phyloP scores from a whole-genome alignment of 2,797 vertebrate genomes.

The Enteromius paludinosus region DNA sequence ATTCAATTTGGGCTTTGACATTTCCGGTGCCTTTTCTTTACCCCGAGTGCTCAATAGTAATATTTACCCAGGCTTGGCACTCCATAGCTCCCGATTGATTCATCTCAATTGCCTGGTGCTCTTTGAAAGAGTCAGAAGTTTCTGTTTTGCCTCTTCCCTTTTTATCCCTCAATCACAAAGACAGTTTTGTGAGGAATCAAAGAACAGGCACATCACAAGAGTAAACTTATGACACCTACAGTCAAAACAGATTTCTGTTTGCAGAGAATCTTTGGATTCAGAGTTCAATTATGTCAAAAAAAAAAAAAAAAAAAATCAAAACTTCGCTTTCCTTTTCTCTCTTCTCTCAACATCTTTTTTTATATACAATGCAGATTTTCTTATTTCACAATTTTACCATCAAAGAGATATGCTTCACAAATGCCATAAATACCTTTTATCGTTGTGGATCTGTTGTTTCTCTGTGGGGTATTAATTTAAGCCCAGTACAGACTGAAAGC shows the following conservation, averaged over 20 bases:
- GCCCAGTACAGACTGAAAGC: neutral
- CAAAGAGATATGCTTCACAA: slow-evolving; percentile 42
- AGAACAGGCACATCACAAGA: slow-evolving; percentile 57
- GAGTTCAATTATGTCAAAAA: slow-evolving; percentile 53
- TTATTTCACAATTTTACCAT: slow-evolving; percentile 49
- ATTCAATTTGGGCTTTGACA: slow-evolving; percentile 61
- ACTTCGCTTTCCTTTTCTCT: neutral
- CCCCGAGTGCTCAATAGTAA: slow-evolving; percentile 59
- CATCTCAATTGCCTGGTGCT: slow-evolving; percentile 52
- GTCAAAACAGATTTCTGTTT: slow-evolving; percentile 45
- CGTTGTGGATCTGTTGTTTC: slow-evolving; percentile 1
- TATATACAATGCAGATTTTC: neutral
- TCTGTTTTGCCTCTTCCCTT: slow-evolving; percentile 52
- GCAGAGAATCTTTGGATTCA: slow-evolving; percentile 37
- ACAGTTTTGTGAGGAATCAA: slow-evolving; percentile 60
- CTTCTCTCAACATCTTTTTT: neutral
- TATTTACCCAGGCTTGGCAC: slow-evolving; percentile 51
- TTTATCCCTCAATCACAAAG: slow-evolving; percentile 65
- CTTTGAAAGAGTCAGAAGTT: slow-evolving; percentile 46
- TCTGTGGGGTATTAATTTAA: neutral
- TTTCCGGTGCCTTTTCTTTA: slow-evolving; percentile 53
- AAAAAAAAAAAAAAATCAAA: slow-evolving; percentile 2
- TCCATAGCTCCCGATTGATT: slow-evolving; percentile 32
- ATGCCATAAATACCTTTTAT: neutral
- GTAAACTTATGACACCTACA: slow-evolving; percentile 56